A percentile compares a stretch with the other conserved stretches of the same genome.
Evolutionary conservation across 2,888 invertebrate species (phyloP).

Genomic region (Matsumyia berberina): DNA sequence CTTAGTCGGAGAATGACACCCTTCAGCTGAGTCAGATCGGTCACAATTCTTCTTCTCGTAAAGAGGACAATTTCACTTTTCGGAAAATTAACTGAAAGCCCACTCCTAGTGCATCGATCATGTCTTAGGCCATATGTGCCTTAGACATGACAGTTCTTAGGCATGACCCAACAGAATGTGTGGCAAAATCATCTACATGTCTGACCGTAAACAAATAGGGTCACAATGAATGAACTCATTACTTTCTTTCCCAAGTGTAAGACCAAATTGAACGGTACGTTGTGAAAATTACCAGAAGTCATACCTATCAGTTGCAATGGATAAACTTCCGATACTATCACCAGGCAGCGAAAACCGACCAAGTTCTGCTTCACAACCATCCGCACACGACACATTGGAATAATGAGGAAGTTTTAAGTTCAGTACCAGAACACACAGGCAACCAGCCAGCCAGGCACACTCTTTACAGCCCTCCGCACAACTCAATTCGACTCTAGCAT

Average conservation of each 20-base stretch:
- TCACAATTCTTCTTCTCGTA: too few species aligned
- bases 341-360: slow-evolving; percentile 28
- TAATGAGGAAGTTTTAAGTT: slow-evolving; percentile 76
- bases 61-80: too few species aligned
- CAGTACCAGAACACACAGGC: slow-evolving; percentile 27
- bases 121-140: too few species aligned
- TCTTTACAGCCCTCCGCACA: slow-evolving; percentile 35
- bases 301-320: slow-evolving; percentile 74
- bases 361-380: slow-evolving; percentile 61
- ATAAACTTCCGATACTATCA: slow-evolving; percentile 76
- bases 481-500: slow-evolving; percentile 62
- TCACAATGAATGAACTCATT: background rate
- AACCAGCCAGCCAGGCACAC: slow-evolving; percentile 66
- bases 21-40: too few species aligned
- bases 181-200: too few species aligned
- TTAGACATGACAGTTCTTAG: too few species aligned
- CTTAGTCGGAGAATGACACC: too few species aligned
- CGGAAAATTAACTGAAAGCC: too few species aligned
- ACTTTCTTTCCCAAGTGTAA: slow-evolving; percentile 47
- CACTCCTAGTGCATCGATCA: too few species aligned
- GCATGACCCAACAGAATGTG: too few species aligned
- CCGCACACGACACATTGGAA: slow-evolving; percentile 64
- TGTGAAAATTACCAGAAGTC: slow-evolving; percentile 69
- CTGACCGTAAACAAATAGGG: too few species aligned
- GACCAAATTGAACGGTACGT: slow-evolving; percentile 49